Evolutionary conservation across 2,113 vertebrate genomes (phyloP).

Genomic region (Macquaria australasica): DNA sequence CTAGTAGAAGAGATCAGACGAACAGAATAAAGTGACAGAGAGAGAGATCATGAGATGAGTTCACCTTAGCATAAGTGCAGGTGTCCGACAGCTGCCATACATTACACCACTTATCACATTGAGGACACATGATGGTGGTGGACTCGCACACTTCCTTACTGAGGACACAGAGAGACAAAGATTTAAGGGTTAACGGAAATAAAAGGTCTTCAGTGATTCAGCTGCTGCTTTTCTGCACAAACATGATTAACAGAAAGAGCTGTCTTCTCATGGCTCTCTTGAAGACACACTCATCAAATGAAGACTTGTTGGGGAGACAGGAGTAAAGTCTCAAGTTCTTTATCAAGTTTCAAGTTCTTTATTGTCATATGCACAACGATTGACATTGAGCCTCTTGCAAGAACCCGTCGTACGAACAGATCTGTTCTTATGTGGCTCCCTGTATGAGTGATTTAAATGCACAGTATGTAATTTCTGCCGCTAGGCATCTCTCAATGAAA

Average conservation of each 20-base stretch:
- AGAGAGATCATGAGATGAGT: neutral
- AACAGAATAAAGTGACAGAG: neutral
- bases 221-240: neutral
- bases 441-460: too few species aligned
- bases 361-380: too few species aligned
- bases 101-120: constrained; percentile 86
- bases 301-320: neutral
- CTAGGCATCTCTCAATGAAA: too few species aligned
- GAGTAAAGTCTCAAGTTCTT: too few species aligned
- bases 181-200: neutral
- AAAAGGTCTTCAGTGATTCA: neutral
- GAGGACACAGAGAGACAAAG: constrained; percentile 21
- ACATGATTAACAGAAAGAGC: neutral
- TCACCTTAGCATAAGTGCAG: constrained; percentile 92
- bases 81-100: constrained; percentile 90
- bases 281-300: neutral
- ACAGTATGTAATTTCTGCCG: too few species aligned
- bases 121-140: constrained; percentile 89
- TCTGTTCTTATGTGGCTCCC: too few species aligned
- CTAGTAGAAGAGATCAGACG: too few species aligned
- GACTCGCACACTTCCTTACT: constrained; percentile 94
- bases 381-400: too few species aligned
- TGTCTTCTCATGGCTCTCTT: neutral
- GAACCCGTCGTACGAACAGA: too few species aligned
- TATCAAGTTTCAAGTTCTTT: too few species aligned